Base-by-base conservation (phyloP, 2,113 vertebrate species). In the Fregata magnificens region DNA sequence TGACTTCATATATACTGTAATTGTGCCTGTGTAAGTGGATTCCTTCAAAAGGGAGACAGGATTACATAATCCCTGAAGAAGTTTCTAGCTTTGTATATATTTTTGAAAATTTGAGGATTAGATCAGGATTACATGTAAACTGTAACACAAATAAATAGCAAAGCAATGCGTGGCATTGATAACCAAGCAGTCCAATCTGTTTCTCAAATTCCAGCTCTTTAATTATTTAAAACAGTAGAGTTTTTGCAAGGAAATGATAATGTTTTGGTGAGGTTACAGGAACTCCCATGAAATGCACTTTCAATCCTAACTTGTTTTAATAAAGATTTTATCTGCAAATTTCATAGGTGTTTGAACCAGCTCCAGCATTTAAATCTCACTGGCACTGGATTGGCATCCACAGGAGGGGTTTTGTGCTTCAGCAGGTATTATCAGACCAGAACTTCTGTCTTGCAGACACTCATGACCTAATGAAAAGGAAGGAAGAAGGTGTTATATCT, bases 361-460 rank as follows among this genome's bases (percentile, higher is more conserved):
- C 61, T 93, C 95, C 95, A 96, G 86, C 81, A 93, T 94, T 97
- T 95, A 93, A 96, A 90, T 93, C 74, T 95, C 81, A 58, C 52
- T 92, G 94, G 81, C 66, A 86, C 44, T 76, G 73, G 40, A 47
- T 45, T 96, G 96, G 94, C 93, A 95, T 70, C 67, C 50, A 88
- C 40, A 58, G 63, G 78, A 95, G 84, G 21, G 52, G 63, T 80
- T 87, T 85, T 95, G 78, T 97, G 55, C 73, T 94, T 95, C 81
- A 94, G 91, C 92, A 96, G 95, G 95, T 96, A 96, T 95, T 96
- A 96, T 96, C 93, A 96, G 95, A 94, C 82, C 76, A 95, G 72
- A 95, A 97, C 94, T 96, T 97, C 88, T 95, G 86, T 93, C 85
- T 91, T 95, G 56, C 55, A 93, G 86, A 95, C 71, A 70, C 91